Evolutionary conservation across 2,888 invertebrate species (phyloP).

Genomic region (Bruchidius siliquastri): DNA sequence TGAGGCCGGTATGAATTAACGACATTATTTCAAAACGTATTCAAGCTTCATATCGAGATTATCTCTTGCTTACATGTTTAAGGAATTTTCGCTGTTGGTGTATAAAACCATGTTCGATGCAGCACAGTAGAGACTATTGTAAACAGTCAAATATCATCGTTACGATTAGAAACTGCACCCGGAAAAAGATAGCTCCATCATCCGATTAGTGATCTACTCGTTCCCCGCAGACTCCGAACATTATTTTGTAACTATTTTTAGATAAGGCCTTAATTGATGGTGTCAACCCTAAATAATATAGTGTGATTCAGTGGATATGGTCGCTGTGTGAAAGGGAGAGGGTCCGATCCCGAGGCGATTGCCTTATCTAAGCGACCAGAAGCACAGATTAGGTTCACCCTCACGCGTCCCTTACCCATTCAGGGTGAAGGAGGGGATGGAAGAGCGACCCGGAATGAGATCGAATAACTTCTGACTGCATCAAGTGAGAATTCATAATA

Average conservation of each 20-base stretch:
- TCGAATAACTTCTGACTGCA: background rate
- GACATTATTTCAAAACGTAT: too few relatives aligned
- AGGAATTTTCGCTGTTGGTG: too few relatives aligned
- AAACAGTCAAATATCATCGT: too few relatives aligned
- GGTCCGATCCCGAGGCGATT: constrained; percentile 40
- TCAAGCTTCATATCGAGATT: too few relatives aligned
- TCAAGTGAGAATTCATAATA: background rate
- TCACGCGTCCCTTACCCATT: constrained; percentile 4
- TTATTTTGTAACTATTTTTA: constrained; percentile 44
- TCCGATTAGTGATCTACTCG: background rate
- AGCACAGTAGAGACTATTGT: too few relatives aligned
- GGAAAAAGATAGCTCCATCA: background rate
- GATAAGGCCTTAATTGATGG: constrained; percentile 49
- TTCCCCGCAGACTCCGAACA: constrained; percentile 3
- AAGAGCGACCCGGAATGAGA: background rate
- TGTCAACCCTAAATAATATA: constrained; percentile 46
- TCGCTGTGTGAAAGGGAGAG: constrained; percentile 28
- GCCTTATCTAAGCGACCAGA: constrained; percentile 50
- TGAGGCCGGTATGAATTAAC: too few relatives aligned
- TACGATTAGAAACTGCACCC: background rate
- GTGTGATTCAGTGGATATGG: constrained; percentile 39
- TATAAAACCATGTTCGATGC: too few relatives aligned
- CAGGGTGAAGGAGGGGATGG: background rate
- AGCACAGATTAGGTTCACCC: constrained; percentile 46
- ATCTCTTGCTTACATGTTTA: too few relatives aligned